Evolutionary conservation across 2,797 vertebrate genomes (phyloP).

Genomic region (Parambassis ranga): DNA sequence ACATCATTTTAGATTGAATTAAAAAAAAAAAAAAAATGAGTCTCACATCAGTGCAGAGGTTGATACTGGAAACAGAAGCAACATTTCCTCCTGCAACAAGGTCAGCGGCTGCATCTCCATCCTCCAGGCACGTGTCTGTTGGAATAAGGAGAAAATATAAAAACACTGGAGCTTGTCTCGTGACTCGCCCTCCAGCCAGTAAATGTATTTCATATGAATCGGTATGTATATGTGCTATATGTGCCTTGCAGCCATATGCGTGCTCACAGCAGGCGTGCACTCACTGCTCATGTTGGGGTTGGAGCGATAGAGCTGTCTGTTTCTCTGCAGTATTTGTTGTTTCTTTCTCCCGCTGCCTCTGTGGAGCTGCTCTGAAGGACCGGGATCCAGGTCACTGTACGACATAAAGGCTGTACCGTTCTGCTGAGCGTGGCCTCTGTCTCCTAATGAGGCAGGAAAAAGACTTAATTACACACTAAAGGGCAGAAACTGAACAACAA

Average conservation of each 20-base stretch:
- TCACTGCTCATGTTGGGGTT: slow-evolving; percentile 90
- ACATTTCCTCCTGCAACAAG: slow-evolving; percentile 72
- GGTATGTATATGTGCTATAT: neutral
- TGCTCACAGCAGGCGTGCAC: slow-evolving; percentile 26
- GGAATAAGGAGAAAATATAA: slow-evolving; percentile 26
- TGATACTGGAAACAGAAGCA: slow-evolving; percentile 85
- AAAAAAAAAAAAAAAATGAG: neutral
- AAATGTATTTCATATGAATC: neutral
- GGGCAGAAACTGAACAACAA: neutral
- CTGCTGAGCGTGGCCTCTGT: slow-evolving; percentile 66
- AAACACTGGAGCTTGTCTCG: neutral
- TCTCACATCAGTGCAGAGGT: slow-evolving; percentile 87
- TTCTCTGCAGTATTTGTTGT: slow-evolving; percentile 84
- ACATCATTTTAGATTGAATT: neutral
- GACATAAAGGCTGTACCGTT: slow-evolving; percentile 80
- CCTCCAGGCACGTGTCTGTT: slow-evolving; percentile 81
- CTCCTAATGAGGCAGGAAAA: slow-evolving; percentile 53
- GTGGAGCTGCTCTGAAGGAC: slow-evolving; percentile 75
- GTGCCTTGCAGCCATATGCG: neutral
- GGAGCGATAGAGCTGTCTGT: slow-evolving; percentile 87
- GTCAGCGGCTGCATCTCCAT: slow-evolving; percentile 74
- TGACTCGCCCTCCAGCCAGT: neutral
- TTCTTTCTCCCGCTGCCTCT: slow-evolving; percentile 79
- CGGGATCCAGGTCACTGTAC: slow-evolving; percentile 74
- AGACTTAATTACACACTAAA: slow-evolving; percentile 60